Conservation (phyloP, 2,113 vertebrate genomes). For the Salvelinus namaycush region DNA sequence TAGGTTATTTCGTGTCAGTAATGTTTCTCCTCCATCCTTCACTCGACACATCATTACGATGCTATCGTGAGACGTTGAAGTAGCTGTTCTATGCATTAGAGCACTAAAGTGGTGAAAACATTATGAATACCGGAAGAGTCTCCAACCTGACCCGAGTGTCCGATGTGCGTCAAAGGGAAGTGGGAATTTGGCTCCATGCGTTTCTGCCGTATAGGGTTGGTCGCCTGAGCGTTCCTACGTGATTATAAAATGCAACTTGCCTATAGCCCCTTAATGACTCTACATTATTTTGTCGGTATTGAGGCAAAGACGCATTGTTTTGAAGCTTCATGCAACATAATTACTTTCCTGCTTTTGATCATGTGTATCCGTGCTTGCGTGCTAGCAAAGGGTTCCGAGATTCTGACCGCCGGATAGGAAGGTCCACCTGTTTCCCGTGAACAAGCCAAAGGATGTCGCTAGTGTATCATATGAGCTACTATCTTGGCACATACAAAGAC, state of each 20-base stretch:
- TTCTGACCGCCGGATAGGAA: background rate
- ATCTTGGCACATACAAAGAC: constrained; percentile 3
- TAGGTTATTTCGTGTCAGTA: no score
- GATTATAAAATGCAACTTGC: background rate
- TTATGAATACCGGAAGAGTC: constrained; percentile 8
- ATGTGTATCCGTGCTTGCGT: constrained; percentile 41
- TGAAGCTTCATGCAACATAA: constrained; percentile 14
- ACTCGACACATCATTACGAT: no score
- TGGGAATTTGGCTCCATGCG: constrained; percentile 31
- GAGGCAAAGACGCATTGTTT: constrained; percentile 45
- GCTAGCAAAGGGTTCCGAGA: background rate
- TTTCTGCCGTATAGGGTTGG: constrained; percentile 7
- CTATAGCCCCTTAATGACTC: constrained; percentile 24
- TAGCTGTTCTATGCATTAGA: no score
- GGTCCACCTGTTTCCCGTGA: constrained; percentile 51
- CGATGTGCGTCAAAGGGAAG: constrained; percentile 60
- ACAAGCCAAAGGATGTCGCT: constrained; percentile 9
- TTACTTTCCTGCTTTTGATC: constrained; percentile 51
- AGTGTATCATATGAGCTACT: constrained; percentile 23
- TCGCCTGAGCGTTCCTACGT: constrained; percentile 13
- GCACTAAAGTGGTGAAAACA: no score
- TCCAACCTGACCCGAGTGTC: constrained; percentile 31
- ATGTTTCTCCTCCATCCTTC: no score
- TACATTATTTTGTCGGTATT: constrained; percentile 28
- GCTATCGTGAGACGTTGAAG: no score